phyloP scores from a whole-genome alignment of 1,140 invertebrate genomes.

The Aphidius ervi region DNA sequence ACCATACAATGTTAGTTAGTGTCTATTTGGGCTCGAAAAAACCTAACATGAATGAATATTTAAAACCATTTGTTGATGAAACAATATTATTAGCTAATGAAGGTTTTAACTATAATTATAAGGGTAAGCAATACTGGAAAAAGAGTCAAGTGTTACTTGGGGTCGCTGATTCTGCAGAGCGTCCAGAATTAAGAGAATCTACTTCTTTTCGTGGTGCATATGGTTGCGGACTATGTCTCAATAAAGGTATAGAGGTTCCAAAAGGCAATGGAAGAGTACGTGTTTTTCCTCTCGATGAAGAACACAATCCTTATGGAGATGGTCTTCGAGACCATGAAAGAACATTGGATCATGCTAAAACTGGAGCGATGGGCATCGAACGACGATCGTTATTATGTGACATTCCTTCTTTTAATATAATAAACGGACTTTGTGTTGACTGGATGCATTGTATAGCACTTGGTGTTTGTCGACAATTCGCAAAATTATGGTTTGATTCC shows the following conservation, averaged over 20 bases:
- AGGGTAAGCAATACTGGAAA: not conserved
- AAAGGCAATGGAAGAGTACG: conserved; percentile 22
- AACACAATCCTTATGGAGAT: conserved; percentile 12
- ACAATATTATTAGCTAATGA: not conserved
- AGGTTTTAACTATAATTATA: conserved; percentile 21
- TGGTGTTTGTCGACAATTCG: conserved; percentile 26
- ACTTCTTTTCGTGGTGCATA: not conserved
- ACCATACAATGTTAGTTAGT: conserved; percentile 17
- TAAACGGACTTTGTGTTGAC: conserved; percentile 28
- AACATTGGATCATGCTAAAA: conserved; percentile 16
- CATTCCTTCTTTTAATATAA: conserved; percentile 26
- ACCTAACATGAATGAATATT: conserved; percentile 26
- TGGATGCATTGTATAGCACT: conserved; percentile 34
- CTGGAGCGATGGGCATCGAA: conserved; percentile 22
- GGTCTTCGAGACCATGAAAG: conserved; percentile 21
- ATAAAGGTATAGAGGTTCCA: conserved; percentile 27
- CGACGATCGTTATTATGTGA: conserved; percentile 20
- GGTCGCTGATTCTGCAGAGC: not conserved
- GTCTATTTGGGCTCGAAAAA: conserved; percentile 24
- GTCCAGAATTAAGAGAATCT: not conserved
- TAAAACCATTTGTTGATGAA: conserved; percentile 25
- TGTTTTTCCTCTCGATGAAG: conserved; percentile 21
- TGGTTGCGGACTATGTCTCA: conserved; percentile 30
- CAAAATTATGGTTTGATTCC: conserved; percentile 31
- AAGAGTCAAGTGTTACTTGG: not conserved